Evolutionary conservation across 2,888 invertebrate species (phyloP), one percentile per base, ranked within the genome.

Genomic region (Barypeithes pellucidus): DNA sequence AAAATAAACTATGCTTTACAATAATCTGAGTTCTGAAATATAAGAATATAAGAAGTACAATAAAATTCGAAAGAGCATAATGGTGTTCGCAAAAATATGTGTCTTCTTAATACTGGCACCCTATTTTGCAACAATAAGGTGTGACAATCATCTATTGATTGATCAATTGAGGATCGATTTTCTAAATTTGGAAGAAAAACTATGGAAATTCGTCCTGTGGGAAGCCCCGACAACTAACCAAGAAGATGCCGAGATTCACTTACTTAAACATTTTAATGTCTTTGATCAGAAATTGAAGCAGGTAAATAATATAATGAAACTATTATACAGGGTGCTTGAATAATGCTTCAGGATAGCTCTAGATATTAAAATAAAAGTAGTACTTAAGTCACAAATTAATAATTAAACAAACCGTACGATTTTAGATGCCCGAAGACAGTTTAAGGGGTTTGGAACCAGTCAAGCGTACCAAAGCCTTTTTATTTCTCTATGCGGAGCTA

Each of bases 391-490:
- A n/a, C n/a, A n/a, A n/a, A n/a, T n/a, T n/a, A n/a, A n/a, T n/a
- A n/a, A n/a, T n/a, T 12, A 29, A 29, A 29, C 29, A 29, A 29
- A 29, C 5, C 9, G 7, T 5, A 29, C 9, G 5, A 2, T 77
- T 76, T 59, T 50, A 80, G 79, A 71, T 80, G 71, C 79, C 79
- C 5, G 70, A 78, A 67, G 77, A 79, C 29, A 65, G 76, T 47
- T 43, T 79, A 7, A 67, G 76, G 24, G 80, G 79, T 8, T 61
- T 79, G 57, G 61, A 76, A 54, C 75, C 77, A 20, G 24, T 73
- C 47, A 67, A 68, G 43, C 66, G 77, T 20, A 71, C 77, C 8
- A 72, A 75, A 54, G 33, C 72, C 1, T 80, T 78, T 47, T 47
- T 79, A 3, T 45, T 73, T n/a, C 63, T 79, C 29, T 79, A 69